Evolutionary conservation across 2,888 invertebrate genomes (phyloP), one percentile per base, ranked within the genome.

Genomic region (Teleiodes luculella): DNA sequence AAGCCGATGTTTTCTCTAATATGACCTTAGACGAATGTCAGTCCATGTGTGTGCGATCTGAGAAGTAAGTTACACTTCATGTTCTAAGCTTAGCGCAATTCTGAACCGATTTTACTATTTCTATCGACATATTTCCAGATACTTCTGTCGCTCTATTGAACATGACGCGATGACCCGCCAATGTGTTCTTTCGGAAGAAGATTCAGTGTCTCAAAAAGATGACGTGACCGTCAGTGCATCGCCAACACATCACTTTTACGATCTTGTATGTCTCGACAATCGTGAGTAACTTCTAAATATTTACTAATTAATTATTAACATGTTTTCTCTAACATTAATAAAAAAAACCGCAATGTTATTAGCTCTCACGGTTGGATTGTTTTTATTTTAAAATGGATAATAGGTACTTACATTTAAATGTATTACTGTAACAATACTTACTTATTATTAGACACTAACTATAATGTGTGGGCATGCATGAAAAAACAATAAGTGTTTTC

Each of bases 121-220:
- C 6, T 24, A 4, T 6, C 24, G 24, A 6, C 10, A 54, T 46
- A 55, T 56, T 77, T 68, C 30, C 64, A 94, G 94, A 74, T 94
- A 95, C 76, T 96, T 96, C 70, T 97, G 97, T 73, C 94, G 97
- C 30, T 96, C 97, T 1, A 94, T 97, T 43, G 96, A 96, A 75
- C 97, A 95, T 72, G 96, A 97, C 70, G 96, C 96, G 64, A 94
- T 95, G 90, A 95, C 95, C 2, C 93, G 94, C 53, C 94, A 95
- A 68, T 97, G 97, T 69, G 94, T 96, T n/a, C 90, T 97, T 39
- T 96, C 96, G 0, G 97, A 97, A 80, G 97, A 97, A 83, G 97
- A 97, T 76, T 96, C 96, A 0, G 93, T 95, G 37, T 96, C 96
- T 0, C 96, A 96, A 76, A 95, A 96, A 73, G 96, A 96, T 76